Base-by-base conservation (phyloP, 1,140 invertebrate species). In the Hylaeus anthracinus region DNA sequence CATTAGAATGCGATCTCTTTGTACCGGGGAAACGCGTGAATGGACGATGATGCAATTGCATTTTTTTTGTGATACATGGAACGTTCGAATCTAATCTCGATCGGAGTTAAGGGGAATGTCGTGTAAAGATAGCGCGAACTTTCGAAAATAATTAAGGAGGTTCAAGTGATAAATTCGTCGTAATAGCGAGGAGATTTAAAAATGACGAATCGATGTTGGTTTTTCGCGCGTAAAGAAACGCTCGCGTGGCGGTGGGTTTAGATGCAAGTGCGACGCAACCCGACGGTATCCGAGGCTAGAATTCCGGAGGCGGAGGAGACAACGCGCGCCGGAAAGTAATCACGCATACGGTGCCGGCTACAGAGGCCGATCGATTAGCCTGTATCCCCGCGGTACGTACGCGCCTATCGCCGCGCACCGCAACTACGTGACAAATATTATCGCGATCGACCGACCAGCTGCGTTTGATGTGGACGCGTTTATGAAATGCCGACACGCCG, bases 341-440 rank as follows among this genome's bases (percentile, higher is more conserved):
- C 84, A 85, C 83, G 83, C 83, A 76, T 86, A 82, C 73, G 65
- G 56, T 64, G 71, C 75, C 72, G 65, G 73, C 14, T 58, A 77
- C 80, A 82, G 61, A 79, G 84, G 48, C 77, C 85, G 86, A 87
- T 87, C 86, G 86, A 87, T 87, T 87, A 86, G 74, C 85, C 79
- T 80, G 71, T 81, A 86, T 86, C 77, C 85, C 85, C 61, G 61
- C 76, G 85, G 77, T 80, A 79, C 81, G 77, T 82, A 78, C 71
- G 72, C 77, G 75, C 75, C 74, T 84, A 73, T 56, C 66, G 85
- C 81, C 85, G 78, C 82, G 85, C 82, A 86, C 85, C 86, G 82
- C 86, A 88, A 87, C 86, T 88, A 87, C 86, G 86, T 87, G 86
- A 88, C 86, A 88, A 88, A 86, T 87, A 88, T 88, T 88, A 88